phyloP scores from a whole-genome alignment of 2,888 invertebrate genomes.

The Chaitophorus viminalis region DNA sequence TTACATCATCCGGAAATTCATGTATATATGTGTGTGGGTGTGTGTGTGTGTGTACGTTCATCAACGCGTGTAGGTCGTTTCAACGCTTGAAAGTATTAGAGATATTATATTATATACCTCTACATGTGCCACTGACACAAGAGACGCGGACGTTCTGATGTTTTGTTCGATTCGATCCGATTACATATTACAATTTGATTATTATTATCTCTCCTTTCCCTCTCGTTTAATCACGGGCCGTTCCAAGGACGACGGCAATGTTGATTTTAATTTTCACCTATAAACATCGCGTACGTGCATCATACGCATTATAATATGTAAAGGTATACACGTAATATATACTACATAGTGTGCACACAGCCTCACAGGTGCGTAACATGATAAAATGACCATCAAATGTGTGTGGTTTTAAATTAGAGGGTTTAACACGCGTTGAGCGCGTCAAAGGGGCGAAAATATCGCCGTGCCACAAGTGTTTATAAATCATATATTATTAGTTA shows the following conservation, averaged over 20 bases:
- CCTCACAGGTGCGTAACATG: not conserved
- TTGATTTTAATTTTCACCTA: slow-evolving; percentile 10
- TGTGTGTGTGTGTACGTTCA: too few relatives aligned
- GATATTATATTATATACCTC: too few relatives aligned
- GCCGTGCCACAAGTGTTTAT: not conserved
- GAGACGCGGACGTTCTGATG: not conserved
- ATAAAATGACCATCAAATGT: not conserved
- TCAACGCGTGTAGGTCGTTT: slow-evolving; percentile 28
- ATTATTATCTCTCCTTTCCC: not conserved
- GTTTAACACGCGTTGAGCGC: not conserved
- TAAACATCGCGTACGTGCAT: not conserved
- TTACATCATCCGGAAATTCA: not conserved
- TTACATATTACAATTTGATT: slow-evolving; percentile 13
- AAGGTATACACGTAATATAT: not conserved
- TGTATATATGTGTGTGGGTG: too few relatives aligned
- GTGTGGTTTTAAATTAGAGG: not conserved
- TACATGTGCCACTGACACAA: not conserved
- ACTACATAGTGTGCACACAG: not conserved
- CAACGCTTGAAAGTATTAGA: slow-evolving; percentile 23
- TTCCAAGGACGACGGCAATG: slow-evolving; percentile 39
- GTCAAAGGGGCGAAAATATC: not conserved
- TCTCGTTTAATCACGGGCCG: not conserved
- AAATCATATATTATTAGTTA: too few relatives aligned
- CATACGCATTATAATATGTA: not conserved
- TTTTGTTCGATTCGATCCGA: slow-evolving; percentile 28